These are phyloP conservation scores for Eupithecia abbreviata DNA, from an alignment of 2,888 invertebrate genomes.

Conservation along the genomic window DNA sequence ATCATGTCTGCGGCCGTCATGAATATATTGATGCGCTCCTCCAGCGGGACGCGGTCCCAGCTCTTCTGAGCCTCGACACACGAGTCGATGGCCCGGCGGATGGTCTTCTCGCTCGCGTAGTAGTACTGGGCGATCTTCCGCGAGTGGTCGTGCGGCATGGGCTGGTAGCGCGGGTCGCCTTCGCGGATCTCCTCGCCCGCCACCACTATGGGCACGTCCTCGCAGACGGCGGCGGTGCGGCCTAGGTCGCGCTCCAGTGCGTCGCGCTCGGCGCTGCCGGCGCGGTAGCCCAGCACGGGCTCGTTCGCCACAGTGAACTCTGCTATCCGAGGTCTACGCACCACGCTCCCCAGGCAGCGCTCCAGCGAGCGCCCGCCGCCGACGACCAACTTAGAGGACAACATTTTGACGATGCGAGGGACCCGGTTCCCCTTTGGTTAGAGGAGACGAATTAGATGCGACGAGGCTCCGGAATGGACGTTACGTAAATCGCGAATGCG, in stretches of 20 bases:
- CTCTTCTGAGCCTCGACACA: constrained; percentile 90
- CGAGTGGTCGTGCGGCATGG: constrained; percentile 95
- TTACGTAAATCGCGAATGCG: constrained; percentile 49
- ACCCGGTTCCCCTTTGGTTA: not conserved
- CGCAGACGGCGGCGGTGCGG: constrained; percentile 85
- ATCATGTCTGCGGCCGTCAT: constrained; percentile 95
- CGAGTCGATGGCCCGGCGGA: constrained; percentile 92
- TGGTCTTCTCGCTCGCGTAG: constrained; percentile 92
- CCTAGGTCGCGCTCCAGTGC: constrained; percentile 88
- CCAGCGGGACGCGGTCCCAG: constrained; percentile 95
- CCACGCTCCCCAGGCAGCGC: constrained; percentile 83
- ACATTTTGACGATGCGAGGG: not conserved
- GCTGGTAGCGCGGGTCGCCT: constrained; percentile 90
- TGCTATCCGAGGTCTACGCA: constrained; percentile 85
- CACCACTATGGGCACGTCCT: constrained; percentile 98
- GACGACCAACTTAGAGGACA: constrained; percentile 5
- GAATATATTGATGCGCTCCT: constrained; percentile 92
- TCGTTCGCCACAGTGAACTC: constrained; percentile 91
- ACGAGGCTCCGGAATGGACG: constrained; percentile 34
- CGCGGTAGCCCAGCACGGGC: constrained; percentile 91
- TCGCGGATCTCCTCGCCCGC: constrained; percentile 94
- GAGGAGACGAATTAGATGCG: not conserved
- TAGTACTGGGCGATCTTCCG: constrained; percentile 95
- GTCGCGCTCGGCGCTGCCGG: constrained; percentile 91
- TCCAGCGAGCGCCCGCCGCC: constrained; percentile 85